A percentile compares a stretch with the other conserved stretches of the same genome.
Conservation (phyloP, 1,140 invertebrate species). For the Anastatus disparis region DNA sequence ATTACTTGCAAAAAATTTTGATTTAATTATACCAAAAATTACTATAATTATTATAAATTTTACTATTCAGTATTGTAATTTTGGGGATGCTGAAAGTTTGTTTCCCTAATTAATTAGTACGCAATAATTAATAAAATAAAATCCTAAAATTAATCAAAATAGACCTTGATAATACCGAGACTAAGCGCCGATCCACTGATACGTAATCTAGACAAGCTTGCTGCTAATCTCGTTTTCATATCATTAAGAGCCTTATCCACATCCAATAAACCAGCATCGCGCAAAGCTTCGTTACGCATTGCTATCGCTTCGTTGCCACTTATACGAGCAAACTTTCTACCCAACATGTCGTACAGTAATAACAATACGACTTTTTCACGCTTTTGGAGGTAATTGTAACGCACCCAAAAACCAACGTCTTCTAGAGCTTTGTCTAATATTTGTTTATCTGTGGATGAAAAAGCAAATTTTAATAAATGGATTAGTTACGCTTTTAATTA, state of each 20-base stretch:
- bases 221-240: slow-evolving; percentile 74
- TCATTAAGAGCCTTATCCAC: slow-evolving; percentile 73
- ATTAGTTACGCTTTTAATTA: too few species aligned
- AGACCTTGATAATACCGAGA: slow-evolving; percentile 49
- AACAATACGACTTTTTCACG: slow-evolving; percentile 69
- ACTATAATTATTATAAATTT: too few species aligned
- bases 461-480: too few species aligned
- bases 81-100: too few species aligned
- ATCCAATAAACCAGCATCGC: slow-evolving; percentile 61
- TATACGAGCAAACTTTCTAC: slow-evolving; percentile 67
- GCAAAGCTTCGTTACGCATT: slow-evolving; percentile 60
- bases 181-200: slow-evolving; percentile 74
- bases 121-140: too few species aligned
- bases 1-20: too few species aligned
- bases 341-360: slow-evolving; percentile 73
- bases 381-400: slow-evolving; percentile 62
- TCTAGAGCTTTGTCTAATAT: slow-evolving; percentile 75
- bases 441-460: slow-evolving; percentile 72
- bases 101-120: too few species aligned
- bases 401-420: slow-evolving; percentile 73
- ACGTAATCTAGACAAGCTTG: slow-evolving; percentile 74
- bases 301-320: slow-evolving; percentile 56
- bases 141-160: too few species aligned
- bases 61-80: too few species aligned
- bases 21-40: too few species aligned